phyloP scores from a whole-genome alignment of 2,797 vertebrate genomes.

The Onychomys leucogaster region DNA sequence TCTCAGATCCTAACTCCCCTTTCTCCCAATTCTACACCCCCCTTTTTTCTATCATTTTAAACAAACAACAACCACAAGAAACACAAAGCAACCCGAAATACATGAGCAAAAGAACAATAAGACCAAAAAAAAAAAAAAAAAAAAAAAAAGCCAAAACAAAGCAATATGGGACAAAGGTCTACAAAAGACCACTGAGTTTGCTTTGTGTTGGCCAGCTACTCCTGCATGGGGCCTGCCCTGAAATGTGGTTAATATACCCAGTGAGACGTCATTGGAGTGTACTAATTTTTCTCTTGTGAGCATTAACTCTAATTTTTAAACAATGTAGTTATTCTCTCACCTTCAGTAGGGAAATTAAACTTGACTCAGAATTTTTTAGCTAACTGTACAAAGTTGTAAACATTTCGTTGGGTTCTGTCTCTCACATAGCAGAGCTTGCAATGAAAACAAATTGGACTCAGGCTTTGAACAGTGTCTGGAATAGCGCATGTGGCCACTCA shows the following conservation, averaged over 20 bases:
- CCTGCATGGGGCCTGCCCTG: not conserved
- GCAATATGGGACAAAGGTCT: not conserved
- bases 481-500: too few species aligned
- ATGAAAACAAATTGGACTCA: not conserved
- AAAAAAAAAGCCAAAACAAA: not conserved
- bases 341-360: not conserved
- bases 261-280: not conserved
- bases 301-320: not conserved
- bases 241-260: not conserved
- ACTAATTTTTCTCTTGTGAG: not conserved
- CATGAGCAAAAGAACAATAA: not conserved
- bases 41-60: not conserved
- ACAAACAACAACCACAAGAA: not conserved
- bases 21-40: too few species aligned
- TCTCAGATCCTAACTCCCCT: not conserved
- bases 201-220: not conserved
- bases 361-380: not conserved
- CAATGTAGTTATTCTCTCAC: not conserved
- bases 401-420: slow-evolving; percentile 21
- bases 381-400: not conserved
- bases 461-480: not conserved
- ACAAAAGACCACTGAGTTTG: not conserved
- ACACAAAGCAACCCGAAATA: not conserved
- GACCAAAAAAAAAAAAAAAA: not conserved
- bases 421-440: not conserved